A percentile compares a stretch with the other conserved stretches of the same genome.
phyloP scores from a whole-genome alignment of 2,888 invertebrate genomes.

The Microplitis deprimator region DNA sequence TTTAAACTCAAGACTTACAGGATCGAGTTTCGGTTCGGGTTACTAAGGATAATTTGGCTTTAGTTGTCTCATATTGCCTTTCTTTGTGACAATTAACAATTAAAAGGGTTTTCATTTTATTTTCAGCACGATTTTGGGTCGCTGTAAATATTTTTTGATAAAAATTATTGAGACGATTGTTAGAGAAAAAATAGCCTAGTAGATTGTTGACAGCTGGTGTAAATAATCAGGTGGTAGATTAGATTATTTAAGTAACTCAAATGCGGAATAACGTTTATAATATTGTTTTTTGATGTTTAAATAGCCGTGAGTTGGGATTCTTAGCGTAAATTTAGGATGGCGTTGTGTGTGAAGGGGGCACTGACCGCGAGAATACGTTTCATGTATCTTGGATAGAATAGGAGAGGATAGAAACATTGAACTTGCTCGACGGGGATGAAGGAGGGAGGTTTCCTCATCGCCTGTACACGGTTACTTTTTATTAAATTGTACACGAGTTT shows the following conservation, averaged over 20 bases:
- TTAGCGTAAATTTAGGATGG: constrained; percentile 25
- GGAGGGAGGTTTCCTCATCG: constrained; percentile 4
- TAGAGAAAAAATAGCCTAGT: background rate
- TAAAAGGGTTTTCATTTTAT: too few relatives aligned
- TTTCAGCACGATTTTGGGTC: background rate
- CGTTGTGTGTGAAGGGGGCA: constrained; percentile 22
- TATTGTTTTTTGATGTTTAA: constrained; percentile 6
- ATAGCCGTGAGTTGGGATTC: constrained; percentile 12
- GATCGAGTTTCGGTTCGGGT: background rate
- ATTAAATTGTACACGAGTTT: constrained; percentile 3
- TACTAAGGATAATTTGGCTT: background rate
- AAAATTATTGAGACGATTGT: background rate
- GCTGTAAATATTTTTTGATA: background rate
- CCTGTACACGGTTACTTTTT: background rate
- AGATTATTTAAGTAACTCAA: background rate
- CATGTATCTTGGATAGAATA: constrained; percentile 14
- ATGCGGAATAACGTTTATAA: background rate
- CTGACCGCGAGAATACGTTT: constrained; percentile 24
- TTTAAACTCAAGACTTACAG: background rate
- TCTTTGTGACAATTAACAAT: background rate
- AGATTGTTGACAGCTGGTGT: background rate
- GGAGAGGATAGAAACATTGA: constrained; percentile 15
- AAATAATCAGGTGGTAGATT: background rate
- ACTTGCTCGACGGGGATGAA: background rate
- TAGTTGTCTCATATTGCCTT: background rate